Evolutionary conservation across 2,888 invertebrate genomes (phyloP), one percentile per base, ranked within the genome.

Genomic region (Ptychoptera contaminata): DNA sequence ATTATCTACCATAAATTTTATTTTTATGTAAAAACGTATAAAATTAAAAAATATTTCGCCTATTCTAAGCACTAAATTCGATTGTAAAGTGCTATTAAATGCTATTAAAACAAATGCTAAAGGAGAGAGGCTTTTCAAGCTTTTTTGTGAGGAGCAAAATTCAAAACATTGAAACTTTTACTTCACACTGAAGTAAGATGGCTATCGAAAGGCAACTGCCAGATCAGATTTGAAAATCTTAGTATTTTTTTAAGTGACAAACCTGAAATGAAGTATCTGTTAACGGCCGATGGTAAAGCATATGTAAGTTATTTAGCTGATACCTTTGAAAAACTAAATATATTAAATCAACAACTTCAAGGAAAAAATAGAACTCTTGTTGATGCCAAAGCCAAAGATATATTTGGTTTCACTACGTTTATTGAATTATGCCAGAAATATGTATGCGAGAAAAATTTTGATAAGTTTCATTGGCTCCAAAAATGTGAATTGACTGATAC

Each of bases 321-420:
- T 43, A 43, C 16, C 11, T 36, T 16, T 42, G 42, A 42, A 42
- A 42, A 42, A 36, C 36, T 42, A 42, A 42, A 42, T 42, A 36
- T 42, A 36, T 42, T 42, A 36, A 42, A 36, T 42, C 16, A n/a
- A 7, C 36, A 42, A 42, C 36, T 35, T 42, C 36, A 42, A 42
- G n/a, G 9, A 16, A 42, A 7, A 23, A 42, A 34, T 42, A 42
- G 36, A 34, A 34, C 8, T 34, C 3, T 34, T 34, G 8, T 34
- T 12, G 8, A 8, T 34, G 35, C 35, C 11, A 34, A 34, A 34
- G 35, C 35, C n/a, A 11, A n/a, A n/a, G n/a, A 34, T 11, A 34
- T 34, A 34, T 5, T 34, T 34, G 4, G 35, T 34, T 34, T 8
- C 8, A 8, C 12, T 34, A 34, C 35, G 2, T 34, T 34, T 34